Evolutionary conservation across 2,888 invertebrate species (phyloP).

Genomic region (Aradus depressus): DNA sequence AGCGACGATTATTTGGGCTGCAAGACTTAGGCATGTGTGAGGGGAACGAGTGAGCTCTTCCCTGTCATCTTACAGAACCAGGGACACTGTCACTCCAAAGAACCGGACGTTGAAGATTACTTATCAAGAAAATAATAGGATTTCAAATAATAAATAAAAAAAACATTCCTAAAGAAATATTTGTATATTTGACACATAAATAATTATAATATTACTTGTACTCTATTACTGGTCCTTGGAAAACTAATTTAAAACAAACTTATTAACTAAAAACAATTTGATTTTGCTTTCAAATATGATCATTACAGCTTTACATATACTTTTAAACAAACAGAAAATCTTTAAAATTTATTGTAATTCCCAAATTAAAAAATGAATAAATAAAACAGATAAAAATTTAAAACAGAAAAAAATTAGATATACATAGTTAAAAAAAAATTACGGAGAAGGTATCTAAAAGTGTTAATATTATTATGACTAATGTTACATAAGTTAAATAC

Average conservation of each 20-base stretch:
- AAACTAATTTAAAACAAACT: slow-evolving; percentile 14
- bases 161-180: slow-evolving; percentile 16
- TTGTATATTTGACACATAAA: slow-evolving; percentile 21
- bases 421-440: too few species aligned
- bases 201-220: slow-evolving; percentile 20
- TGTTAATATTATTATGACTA: slow-evolving; percentile 17
- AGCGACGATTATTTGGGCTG: too few species aligned
- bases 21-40: too few species aligned
- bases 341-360: too few species aligned
- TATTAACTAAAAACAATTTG: slow-evolving; percentile 17
- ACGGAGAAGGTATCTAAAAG: slow-evolving; percentile 12
- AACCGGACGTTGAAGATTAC: not conserved
- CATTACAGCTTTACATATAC: too few species aligned
- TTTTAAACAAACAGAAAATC: too few species aligned
- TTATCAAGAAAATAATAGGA: not conserved
- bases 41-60: too few species aligned
- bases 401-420: too few species aligned
- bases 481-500: slow-evolving; percentile 15
- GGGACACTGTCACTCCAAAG: not conserved
- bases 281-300: slow-evolving; percentile 12
- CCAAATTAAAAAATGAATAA: too few species aligned
- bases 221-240: slow-evolving; percentile 21
- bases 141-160: not conserved
- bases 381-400: too few species aligned
- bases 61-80: not conserved